Percentiles rank a stretch among this genome's conserved stretches.
Conservation (phyloP, 2,113 vertebrate species). For the Corythornis cristatus region DNA sequence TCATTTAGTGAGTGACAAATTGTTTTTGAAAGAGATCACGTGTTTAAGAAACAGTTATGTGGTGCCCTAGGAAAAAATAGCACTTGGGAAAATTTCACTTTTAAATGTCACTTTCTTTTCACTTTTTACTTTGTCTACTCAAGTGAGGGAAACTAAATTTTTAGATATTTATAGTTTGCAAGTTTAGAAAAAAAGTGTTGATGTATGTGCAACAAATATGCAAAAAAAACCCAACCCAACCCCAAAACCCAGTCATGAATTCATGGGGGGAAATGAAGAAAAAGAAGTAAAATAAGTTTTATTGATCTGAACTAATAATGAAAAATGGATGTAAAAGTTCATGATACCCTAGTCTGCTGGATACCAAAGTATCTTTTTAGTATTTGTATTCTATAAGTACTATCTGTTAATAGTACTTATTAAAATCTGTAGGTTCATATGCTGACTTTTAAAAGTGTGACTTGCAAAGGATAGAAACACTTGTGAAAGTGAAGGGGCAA, state of each 20-base stretch:
- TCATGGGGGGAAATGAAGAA: neutral
- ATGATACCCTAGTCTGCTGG: neutral
- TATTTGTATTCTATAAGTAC: neutral
- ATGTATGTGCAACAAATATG: neutral
- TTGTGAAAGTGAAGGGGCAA: neutral
- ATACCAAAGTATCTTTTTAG: neutral
- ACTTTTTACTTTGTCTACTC: neutral
- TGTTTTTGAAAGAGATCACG: neutral
- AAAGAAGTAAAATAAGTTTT: neutral
- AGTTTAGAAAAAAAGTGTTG: neutral
- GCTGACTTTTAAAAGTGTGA: neutral
- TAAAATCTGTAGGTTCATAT: too few relatives aligned
- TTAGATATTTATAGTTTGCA: neutral
- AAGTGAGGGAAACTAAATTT: neutral
- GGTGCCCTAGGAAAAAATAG: neutral
- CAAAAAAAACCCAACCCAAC: neutral
- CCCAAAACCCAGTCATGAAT: neutral
- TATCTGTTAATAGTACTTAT: neutral
- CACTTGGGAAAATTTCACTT: neutral
- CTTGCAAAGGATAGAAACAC: neutral
- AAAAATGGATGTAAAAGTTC: neutral
- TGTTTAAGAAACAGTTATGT: neutral
- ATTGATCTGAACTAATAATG: neutral
- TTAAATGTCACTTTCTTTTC: neutral
- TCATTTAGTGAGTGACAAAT: conserved; percentile 5